These are phyloP conservation scores for Lepidothrix coronata DNA, from an alignment of 2,113 vertebrate species.

Conservation along the genomic window DNA sequence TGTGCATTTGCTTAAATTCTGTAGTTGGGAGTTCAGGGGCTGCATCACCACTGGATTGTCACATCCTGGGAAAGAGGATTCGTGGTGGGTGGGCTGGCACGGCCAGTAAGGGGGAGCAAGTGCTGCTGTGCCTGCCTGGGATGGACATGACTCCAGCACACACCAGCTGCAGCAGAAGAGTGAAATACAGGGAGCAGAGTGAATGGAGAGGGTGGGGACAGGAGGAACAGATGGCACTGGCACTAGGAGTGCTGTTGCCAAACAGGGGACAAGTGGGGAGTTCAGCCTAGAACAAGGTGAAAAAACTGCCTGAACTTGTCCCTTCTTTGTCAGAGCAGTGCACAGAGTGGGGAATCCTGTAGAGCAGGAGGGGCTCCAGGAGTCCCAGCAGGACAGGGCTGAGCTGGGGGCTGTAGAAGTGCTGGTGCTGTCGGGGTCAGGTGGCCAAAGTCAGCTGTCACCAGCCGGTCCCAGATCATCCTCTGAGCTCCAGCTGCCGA, in stretches of 20 bases:
- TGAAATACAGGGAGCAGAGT: background rate
- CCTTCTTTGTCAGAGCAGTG: background rate
- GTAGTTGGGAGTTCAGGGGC: background rate
- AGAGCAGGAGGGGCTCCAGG: rapidly evolving
- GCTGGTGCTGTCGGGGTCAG: rapidly evolving
- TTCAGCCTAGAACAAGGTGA: background rate
- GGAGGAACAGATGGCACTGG: background rate
- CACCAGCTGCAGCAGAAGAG: background rate
- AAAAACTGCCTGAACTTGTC: background rate
- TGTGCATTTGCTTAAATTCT: background rate
- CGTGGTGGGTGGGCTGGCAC: rapidly evolving
- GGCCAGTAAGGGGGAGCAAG: too few species aligned
- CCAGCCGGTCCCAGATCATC: background rate
- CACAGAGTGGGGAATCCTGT: rapidly evolving
- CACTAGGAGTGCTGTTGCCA: background rate
- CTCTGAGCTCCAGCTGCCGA: background rate
- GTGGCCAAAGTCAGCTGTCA: background rate
- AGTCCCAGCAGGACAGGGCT: background rate
- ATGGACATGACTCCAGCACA: rapidly evolving
- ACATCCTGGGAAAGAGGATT: background rate
- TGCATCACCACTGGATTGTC: background rate
- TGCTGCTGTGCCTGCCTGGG: background rate
- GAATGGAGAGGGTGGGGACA: background rate
- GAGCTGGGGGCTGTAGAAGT: rapidly evolving
- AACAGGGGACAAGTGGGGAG: rapidly evolving